phyloP scores from a whole-genome alignment of 2,797 vertebrate species.

The Myioborus melanocephalus region DNA sequence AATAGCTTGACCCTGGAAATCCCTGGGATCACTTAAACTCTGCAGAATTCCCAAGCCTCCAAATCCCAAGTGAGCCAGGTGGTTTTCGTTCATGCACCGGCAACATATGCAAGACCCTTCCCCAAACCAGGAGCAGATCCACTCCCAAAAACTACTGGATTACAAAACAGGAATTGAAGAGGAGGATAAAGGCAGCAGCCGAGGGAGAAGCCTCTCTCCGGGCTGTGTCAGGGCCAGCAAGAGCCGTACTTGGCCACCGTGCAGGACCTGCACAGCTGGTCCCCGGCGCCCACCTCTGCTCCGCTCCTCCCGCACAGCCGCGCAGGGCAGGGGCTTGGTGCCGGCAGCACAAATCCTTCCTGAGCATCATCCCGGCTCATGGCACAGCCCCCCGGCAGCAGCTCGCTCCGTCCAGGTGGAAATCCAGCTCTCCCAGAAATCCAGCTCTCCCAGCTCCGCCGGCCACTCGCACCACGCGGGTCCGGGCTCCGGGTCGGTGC shows the following conservation, averaged over 20 bases:
- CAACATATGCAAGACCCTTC: neutral
- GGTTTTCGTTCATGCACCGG: rapidly evolving
- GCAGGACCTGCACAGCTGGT: neutral
- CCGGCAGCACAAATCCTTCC: neutral
- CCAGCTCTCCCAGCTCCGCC: neutral
- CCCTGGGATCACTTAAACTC: neutral
- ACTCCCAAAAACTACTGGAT: neutral
- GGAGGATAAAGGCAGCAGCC: neutral
- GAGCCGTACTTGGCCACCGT: neutral
- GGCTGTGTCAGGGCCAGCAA: rapidly evolving
- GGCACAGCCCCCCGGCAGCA: neutral
- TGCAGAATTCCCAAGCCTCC: neutral
- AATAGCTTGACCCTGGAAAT: neutral
- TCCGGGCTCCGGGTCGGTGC: neutral
- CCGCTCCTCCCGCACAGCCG: neutral
- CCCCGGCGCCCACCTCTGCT: neutral
- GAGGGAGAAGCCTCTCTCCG: neutral
- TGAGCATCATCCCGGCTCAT: neutral
- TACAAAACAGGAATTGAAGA: neutral
- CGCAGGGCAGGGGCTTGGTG: neutral
- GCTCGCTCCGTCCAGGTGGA: neutral
- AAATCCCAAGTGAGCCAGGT: neutral
- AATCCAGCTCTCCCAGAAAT: neutral
- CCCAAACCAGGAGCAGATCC: rapidly evolving
- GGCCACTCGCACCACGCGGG: rapidly evolving